phyloP scores from a whole-genome alignment of 2,888 invertebrate genomes.

The Labia minor region DNA sequence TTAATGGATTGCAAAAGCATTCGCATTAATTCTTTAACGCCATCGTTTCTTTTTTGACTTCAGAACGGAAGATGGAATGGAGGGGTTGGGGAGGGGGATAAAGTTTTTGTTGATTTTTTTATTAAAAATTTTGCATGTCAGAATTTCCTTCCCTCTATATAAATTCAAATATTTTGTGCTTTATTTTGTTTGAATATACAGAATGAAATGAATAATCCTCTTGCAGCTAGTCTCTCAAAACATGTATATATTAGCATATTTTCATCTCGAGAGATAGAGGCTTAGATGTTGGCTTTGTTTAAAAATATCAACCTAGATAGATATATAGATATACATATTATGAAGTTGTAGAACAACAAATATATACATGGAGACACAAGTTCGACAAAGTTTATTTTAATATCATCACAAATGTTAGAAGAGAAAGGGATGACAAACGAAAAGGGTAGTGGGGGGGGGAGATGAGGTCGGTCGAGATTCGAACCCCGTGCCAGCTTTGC shows the following conservation, averaged over 20 bases:
- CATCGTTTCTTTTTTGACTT: no score
- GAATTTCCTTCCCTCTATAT: background rate
- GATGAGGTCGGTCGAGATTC: background rate
- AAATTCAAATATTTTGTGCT: slow-evolving; percentile 8
- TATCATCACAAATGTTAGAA: slow-evolving; percentile 13
- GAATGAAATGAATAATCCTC: slow-evolving; percentile 6
- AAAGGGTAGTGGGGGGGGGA: background rate
- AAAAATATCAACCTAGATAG: no score
- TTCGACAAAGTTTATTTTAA: slow-evolving; percentile 13
- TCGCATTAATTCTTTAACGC: no score
- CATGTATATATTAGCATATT: slow-evolving; percentile 13
- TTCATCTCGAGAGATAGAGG: background rate
- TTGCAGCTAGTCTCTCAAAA: background rate
- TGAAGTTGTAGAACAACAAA: slow-evolving; percentile 13
- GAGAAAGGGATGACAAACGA: slow-evolving; percentile 8
- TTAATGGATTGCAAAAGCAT: no score
- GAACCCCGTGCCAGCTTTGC: background rate
- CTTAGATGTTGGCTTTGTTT: background rate
- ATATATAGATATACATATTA: background rate
- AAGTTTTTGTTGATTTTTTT: background rate
- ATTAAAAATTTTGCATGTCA: background rate
- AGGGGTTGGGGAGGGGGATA: no score
- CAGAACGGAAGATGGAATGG: no score
- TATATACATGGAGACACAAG: background rate
- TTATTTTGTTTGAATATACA: slow-evolving; percentile 3